Base-by-base conservation (phyloP, 2,797 vertebrate genomes). In the Astyanax mexicanus region DNA sequence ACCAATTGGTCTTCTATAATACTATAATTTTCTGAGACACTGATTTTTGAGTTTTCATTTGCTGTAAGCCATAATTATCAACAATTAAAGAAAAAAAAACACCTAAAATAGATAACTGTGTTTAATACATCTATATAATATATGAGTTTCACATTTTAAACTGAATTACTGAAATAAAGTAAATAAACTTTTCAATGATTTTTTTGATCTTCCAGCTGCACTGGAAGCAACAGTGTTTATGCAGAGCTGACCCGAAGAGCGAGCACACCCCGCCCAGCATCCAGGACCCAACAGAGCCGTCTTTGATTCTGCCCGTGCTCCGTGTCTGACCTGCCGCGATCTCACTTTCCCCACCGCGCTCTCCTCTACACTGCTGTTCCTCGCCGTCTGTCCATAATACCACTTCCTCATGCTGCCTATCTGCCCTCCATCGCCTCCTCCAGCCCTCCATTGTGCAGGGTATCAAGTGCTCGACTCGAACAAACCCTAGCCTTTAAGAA, bases 271-370 rank as follows among this genome's bases (percentile, higher is more conserved):
- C 55, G 44, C 12, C 57, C 52, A 44, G 42, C 70, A 42, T 40
- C 38, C 45, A 23, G 58, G 37, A 44, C 57, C 60, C 60, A 71
- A 76, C 77, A 76, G 64, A 73, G 64, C 12, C 13, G n/a, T 21
- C 65, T 69, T 76, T 76, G 44, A 79, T 78, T 71, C 64, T 35
- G 60, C 40, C 55, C 17, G 55, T 52, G 61, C 58, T 52, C 75
- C 45, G 60, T 42, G 54, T 42, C 66, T 80, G 65, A 67, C 79
- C 70, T 8, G 55, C 29, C 15, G 19, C 27, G 1, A 9, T 37
- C 67, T 69, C 65, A 54, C 37, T 51, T 68, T 76, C 75, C 60
- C 49, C 55, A 68, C 61, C 37, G 21, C 57, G 65, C 38, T 45
- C 29, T 62, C 55, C 19, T 21, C 25, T 21, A 68, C 49, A 69